phyloP scores from a whole-genome alignment of 2,888 invertebrate species.

The Ceriagrion tenellum region DNA sequence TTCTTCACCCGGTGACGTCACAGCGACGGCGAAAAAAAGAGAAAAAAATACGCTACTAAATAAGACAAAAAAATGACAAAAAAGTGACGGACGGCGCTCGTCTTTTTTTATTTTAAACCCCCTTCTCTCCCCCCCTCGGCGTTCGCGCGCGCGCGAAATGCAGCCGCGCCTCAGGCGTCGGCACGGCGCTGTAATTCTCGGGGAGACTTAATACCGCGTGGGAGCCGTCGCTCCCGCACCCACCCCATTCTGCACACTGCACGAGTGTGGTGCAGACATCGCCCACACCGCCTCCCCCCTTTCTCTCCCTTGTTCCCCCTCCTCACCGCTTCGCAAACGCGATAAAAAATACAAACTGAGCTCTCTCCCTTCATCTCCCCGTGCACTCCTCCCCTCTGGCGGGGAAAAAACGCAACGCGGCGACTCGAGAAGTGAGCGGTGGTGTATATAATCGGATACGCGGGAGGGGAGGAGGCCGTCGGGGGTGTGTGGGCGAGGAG shows the following conservation, averaged over 20 bases:
- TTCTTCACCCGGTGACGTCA: not conserved
- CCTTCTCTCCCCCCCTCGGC: no score
- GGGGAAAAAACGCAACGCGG: not conserved
- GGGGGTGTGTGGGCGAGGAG: not conserved
- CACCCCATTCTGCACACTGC: not conserved
- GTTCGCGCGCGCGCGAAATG: not conserved
- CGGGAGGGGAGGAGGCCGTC: not conserved
- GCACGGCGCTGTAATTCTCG: conserved; percentile 2
- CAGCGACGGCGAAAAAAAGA: not conserved
- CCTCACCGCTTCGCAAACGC: not conserved
- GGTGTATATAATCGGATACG: not conserved
- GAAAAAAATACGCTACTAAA: no score
- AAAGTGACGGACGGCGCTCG: conserved; percentile 15
- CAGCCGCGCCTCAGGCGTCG: not conserved
- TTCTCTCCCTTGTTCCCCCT: not conserved
- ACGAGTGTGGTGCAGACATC: not conserved
- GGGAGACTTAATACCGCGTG: conserved; percentile 32
- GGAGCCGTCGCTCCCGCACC: not conserved
- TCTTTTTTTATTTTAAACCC: no score
- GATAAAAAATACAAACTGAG: not conserved
- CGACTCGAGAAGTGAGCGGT: not conserved
- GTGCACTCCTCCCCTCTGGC: not conserved
- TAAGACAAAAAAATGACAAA: no score
- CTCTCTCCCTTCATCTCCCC: not conserved
- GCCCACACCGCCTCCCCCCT: not conserved